These are phyloP conservation scores for Taenioides sp. DNA, from an alignment of 2,797 vertebrate species.

Conservation along the genomic window DNA sequence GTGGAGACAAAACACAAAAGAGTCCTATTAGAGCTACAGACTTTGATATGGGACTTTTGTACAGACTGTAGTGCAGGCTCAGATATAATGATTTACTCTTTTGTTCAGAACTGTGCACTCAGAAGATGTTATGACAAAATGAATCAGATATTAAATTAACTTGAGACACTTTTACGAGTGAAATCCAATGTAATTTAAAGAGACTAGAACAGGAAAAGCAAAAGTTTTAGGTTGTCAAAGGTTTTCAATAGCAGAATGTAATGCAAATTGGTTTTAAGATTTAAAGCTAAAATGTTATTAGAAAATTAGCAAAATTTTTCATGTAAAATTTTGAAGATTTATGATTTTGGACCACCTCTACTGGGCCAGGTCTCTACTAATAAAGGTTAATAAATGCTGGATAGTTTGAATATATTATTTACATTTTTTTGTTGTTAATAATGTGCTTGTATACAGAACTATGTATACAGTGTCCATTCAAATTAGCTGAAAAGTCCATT, in stretches of 20 bases:
- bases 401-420: background rate
- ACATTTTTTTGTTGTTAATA: too few species aligned
- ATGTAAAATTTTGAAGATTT: too few species aligned
- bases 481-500: too few species aligned
- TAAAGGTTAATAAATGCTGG: too few species aligned
- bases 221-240: too few species aligned
- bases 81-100: background rate
- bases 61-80: background rate
- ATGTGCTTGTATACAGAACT: too few species aligned
- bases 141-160: slow-evolving; percentile 31
- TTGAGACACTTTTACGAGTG: slow-evolving; percentile 9
- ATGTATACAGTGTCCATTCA: too few species aligned
- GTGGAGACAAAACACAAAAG: slow-evolving; percentile 30
- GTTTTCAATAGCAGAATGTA: too few species aligned
- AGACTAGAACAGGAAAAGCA: background rate
- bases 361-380: too few species aligned
- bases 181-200: background rate
- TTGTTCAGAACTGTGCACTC: slow-evolving; percentile 1
- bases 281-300: too few species aligned
- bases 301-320: too few species aligned
- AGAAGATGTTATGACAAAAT: slow-evolving; percentile 25
- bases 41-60: slow-evolving; percentile 2
- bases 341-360: background rate
- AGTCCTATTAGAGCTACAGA: slow-evolving; percentile 21
- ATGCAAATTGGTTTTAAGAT: too few species aligned